Evolutionary conservation across 2,797 vertebrate genomes (phyloP), one percentile per base, ranked within the genome.

Genomic region (Cichlasoma orientale): DNA sequence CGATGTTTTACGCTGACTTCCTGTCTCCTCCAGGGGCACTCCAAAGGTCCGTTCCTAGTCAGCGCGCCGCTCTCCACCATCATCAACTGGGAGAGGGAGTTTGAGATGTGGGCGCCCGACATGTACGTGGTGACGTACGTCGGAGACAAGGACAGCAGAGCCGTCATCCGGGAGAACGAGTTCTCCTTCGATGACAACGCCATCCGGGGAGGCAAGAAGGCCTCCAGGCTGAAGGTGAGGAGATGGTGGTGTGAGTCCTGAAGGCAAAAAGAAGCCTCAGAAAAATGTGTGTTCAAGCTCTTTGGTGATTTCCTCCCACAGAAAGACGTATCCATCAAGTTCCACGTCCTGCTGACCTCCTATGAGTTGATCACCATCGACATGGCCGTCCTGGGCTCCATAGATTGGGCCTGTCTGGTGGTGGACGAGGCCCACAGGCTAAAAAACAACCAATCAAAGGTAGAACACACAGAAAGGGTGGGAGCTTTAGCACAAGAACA

Each of bases 141-240:
- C 0, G 98, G 98, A 0, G 98, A 99, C 92, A 99, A 99, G 77
- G 98, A 99, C 93, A 99, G 98, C 92, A 95, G 98, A 63, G 97
- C 97, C 7, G 97, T 99, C 85, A 98, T 99, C 92, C 89, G 98
- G 54, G 98, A 99, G 86, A 99, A 99, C 23, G 98, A 99, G 89
- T 99, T 99, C 93, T 98, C 97, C 23, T 99, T 99, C 71, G 98
- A 99, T 87, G 97, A 98, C 91, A 98, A 99, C n/a, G 98, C 98
- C 84, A 98, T 98, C 90, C 96, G 97, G 55, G 98, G 97, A 10
- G 98, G 98, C 78, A 99, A 99, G 92, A 99, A 98, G 88, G 97
- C 97, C 5, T 99, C 97, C 41, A 97, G 96, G 86, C 98, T 99
- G 97, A 99, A 98, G 97, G 98, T 97, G 91, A 74, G 85, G 16